Conservation (phyloP, 1,140 invertebrate species). For the Meloidogyne chitwoodi region DNA sequence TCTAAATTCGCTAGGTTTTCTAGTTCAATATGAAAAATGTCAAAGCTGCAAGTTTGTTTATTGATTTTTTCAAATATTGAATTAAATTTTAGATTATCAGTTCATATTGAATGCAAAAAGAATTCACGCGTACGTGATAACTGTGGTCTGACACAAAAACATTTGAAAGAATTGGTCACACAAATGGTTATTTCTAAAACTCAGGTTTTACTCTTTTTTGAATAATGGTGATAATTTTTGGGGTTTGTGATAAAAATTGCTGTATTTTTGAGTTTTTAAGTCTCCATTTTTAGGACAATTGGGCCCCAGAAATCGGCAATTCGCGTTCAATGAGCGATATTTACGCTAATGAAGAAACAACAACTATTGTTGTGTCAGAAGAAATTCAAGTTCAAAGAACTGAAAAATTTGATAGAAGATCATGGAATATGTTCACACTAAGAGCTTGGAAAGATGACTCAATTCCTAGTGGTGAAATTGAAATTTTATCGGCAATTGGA, state of each 20-base stretch:
- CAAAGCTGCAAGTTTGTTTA: constrained; percentile 43
- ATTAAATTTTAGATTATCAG: constrained; percentile 25
- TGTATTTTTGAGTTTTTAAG: not conserved
- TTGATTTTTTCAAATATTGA: constrained; percentile 15
- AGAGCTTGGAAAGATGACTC: constrained; percentile 53
- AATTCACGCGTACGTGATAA: constrained; percentile 43
- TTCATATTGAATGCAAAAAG: constrained; percentile 40
- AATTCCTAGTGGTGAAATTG: constrained; percentile 45
- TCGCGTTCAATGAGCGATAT: constrained; percentile 45
- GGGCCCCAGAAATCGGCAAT: constrained; percentile 44
- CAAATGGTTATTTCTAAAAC: constrained; percentile 47
- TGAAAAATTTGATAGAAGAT: constrained; percentile 50
- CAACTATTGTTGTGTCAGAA: not conserved
- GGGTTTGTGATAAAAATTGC: too few species aligned
- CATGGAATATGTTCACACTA: constrained; percentile 57
- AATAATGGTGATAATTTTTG: too few species aligned
- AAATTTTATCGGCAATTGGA: constrained; percentile 47
- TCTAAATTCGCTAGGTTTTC: constrained; percentile 27
- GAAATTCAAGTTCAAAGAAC: constrained; percentile 33
- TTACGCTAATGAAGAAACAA: constrained; percentile 23
- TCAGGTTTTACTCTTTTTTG: too few species aligned
- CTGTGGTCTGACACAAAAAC: constrained; percentile 45
- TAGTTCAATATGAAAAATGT: constrained; percentile 45
- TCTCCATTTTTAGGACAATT: constrained; percentile 38
- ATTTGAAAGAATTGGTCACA: constrained; percentile 43